These are phyloP conservation scores for Amiota mariae DNA, from an alignment of 2,888 invertebrate species.

Conservation along the genomic window DNA sequence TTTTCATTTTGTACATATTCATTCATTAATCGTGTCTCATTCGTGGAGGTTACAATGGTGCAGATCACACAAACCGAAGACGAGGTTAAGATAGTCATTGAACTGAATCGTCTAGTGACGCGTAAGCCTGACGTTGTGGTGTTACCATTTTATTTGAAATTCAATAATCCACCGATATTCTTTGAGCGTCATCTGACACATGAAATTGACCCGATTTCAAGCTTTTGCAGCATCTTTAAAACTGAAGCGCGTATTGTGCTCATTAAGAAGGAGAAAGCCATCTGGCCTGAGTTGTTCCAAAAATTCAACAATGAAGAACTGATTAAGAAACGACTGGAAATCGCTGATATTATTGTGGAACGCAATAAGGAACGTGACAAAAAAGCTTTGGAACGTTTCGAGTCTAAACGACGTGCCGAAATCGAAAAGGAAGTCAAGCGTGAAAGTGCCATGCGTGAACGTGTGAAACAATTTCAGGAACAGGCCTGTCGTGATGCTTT, in stretches of 20 bases:
- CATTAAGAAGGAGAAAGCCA: slow-evolving; percentile 65
- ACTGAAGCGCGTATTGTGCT: slow-evolving; percentile 70
- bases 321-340: slow-evolving; percentile 67
- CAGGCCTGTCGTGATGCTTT: slow-evolving; percentile 64
- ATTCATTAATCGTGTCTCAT: slow-evolving; percentile 32
- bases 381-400: slow-evolving; percentile 63
- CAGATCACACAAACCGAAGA: slow-evolving; percentile 71
- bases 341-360: slow-evolving; percentile 66
- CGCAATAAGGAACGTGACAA: slow-evolving; percentile 70
- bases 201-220: slow-evolving; percentile 70
- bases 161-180: slow-evolving; percentile 72
- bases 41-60: slow-evolving; percentile 61
- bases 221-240: slow-evolving; percentile 70
- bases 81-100: slow-evolving; percentile 71
- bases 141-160: slow-evolving; percentile 69
- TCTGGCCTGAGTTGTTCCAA: slow-evolving; percentile 71
- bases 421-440: slow-evolving; percentile 68
- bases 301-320: slow-evolving; percentile 66
- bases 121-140: slow-evolving; percentile 71
- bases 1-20: neutral
- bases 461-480: slow-evolving; percentile 67
- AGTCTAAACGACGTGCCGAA: slow-evolving; percentile 67
- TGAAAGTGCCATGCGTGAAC: slow-evolving; percentile 68
- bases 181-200: slow-evolving; percentile 71
- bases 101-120: slow-evolving; percentile 67